Conservation (phyloP, 2,113 vertebrate species). For the Cercocebus atys region DNA sequence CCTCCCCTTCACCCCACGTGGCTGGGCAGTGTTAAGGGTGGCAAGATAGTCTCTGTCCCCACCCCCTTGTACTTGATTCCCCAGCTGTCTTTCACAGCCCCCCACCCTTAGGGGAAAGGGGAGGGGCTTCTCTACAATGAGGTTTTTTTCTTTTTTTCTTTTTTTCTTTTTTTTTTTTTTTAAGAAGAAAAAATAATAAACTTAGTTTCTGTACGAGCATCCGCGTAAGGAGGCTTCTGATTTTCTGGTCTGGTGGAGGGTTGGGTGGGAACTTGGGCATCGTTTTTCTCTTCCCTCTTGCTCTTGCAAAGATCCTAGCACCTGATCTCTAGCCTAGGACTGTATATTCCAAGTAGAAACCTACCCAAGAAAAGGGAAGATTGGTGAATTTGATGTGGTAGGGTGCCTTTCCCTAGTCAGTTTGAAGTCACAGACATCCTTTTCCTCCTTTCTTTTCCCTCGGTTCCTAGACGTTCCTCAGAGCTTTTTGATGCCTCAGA, state of each 20-base stretch:
- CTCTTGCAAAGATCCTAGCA: constrained; percentile 20
- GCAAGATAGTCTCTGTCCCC: constrained; percentile 78
- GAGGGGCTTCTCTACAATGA: constrained; percentile 77
- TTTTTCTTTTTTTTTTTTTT: constrained; percentile 41
- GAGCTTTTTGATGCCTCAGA: not conserved
- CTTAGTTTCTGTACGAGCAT: constrained; percentile 82
- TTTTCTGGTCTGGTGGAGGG: constrained; percentile 79
- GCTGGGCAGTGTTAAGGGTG: constrained; percentile 82
- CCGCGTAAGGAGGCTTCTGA: constrained; percentile 82
- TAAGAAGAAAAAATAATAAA: constrained; percentile 79
- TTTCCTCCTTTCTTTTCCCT: not conserved
- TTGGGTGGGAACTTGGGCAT: constrained; percentile 72
- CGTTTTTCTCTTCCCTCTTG: not conserved
- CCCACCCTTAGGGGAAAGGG: constrained; percentile 65
- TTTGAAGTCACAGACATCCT: not conserved
- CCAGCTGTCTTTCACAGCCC: constrained; percentile 71
- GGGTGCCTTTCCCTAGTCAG: not conserved
- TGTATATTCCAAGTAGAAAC: constrained; percentile 44
- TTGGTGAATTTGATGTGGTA: constrained; percentile 30
- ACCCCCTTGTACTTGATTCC: constrained; percentile 78
- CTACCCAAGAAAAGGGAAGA: not conserved
- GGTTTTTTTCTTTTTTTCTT: constrained; percentile 34
- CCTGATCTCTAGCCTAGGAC: constrained; percentile 23
- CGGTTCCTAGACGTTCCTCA: not conserved
- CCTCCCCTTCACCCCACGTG: constrained; percentile 62